Conservation (phyloP, 1,140 invertebrate genomes). For the silkworm (Bombyx mori) region ASM3026992v2 NC_085114.1:4493501-4494000, state of each 20-base stretch:
- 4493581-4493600: neutral
- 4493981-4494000: conserved; percentile 71
- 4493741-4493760: conserved; percentile 51
- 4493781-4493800: conserved; percentile 64
- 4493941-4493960: conserved; percentile 66
- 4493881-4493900: conserved; percentile 68
- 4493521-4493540: neutral
- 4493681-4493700: conserved; percentile 64
- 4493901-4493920: conserved; percentile 71
- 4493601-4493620: neutral
- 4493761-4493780: conserved; percentile 66
- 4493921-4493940: conserved; percentile 71
- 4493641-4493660: conserved; percentile 55
- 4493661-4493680: conserved; percentile 58
- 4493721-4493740: conserved; percentile 64
- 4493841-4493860: conserved; percentile 67
- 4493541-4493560: neutral
- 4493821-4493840: conserved; percentile 72
- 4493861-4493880: conserved; percentile 72
- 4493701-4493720: conserved; percentile 55
- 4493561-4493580: too few relatives aligned
- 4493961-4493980: conserved; percentile 71
- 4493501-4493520: conserved; percentile 49
- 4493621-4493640: conserved; percentile 20
- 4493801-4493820: conserved; percentile 71